A percentile compares a stretch with the other conserved stretches of the same genome.
Evolutionary conservation across 2,113 vertebrate species (phyloP).

Genomic region (Rhegmatorhina hoffmannsi): DNA sequence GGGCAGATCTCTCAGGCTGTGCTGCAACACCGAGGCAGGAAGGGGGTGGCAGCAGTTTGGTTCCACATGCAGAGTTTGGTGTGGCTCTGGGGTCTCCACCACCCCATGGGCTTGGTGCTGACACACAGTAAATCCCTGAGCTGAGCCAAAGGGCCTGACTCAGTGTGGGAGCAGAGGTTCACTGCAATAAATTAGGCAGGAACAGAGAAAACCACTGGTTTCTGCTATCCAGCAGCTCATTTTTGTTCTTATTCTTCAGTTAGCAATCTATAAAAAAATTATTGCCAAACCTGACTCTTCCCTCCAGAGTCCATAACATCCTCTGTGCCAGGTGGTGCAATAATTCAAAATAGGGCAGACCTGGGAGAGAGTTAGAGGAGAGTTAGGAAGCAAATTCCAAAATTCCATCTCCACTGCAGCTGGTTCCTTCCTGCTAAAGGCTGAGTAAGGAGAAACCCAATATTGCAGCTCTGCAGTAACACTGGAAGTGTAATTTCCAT

Average conservation of each 20-base stretch:
- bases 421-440: conserved; percentile 60
- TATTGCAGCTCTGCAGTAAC: conserved; percentile 57
- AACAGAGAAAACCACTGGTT: conserved; percentile 53
- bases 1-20: background rate
- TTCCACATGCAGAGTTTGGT: conserved; percentile 28
- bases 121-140: background rate
- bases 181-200: conserved; percentile 58
- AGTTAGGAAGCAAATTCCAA: conserved; percentile 62
- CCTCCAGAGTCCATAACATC: conserved; percentile 69
- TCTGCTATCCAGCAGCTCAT: conserved; percentile 65
- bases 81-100: conserved; percentile 8
- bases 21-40: background rate
- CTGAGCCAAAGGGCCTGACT: conserved; percentile 34
- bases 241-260: conserved; percentile 72
- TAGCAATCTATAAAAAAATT: conserved; percentile 62
- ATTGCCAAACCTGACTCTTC: conserved; percentile 59
- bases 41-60: background rate
- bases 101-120: conserved; percentile 25
- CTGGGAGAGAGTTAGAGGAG: conserved; percentile 46
- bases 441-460: conserved; percentile 68
- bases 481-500: conserved; percentile 65
- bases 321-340: conserved; percentile 59
- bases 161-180: conserved; percentile 12
- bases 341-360: conserved; percentile 63
- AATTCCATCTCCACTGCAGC: conserved; percentile 26